Evolutionary conservation across 2,888 invertebrate species (phyloP).

Genomic region (Acleris sparsana): DNA sequence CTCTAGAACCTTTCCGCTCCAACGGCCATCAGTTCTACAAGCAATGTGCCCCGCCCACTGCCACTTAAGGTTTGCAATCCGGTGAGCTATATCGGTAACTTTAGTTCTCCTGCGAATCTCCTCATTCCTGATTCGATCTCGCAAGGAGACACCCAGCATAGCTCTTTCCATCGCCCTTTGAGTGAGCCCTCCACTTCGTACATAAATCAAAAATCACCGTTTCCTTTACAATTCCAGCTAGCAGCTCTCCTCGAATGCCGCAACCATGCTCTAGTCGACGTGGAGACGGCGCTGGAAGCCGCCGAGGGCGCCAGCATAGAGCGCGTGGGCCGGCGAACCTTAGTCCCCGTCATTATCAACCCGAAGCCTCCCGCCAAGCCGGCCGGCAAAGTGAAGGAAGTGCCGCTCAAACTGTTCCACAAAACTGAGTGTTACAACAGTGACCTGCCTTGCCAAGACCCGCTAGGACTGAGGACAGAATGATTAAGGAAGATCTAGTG

Average conservation of each 20-base stretch:
- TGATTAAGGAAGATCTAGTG: conserved; percentile 61
- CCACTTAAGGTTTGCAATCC: too few relatives aligned
- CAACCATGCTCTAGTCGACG: conserved; percentile 75
- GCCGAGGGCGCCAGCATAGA: conserved; percentile 67
- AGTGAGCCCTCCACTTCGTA: too few relatives aligned
- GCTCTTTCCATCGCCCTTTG: too few relatives aligned
- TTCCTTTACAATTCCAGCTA: conserved; percentile 50
- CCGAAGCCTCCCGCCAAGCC: conserved; percentile 43
- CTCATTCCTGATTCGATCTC: too few relatives aligned
- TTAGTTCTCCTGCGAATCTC: too few relatives aligned
- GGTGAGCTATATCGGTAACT: too few relatives aligned
- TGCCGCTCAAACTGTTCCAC: conserved; percentile 72
- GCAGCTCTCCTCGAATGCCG: conserved; percentile 72
- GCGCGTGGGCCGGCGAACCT: conserved; percentile 54
- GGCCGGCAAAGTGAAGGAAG: conserved; percentile 63
- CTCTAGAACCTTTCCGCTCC: too few relatives aligned
- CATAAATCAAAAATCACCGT: too few relatives aligned
- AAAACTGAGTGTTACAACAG: conserved; percentile 62
- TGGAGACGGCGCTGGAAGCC: conserved; percentile 80
- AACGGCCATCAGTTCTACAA: too few relatives aligned
- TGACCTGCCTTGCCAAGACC: conserved; percentile 70
- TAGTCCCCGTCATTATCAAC: conserved; percentile 61
- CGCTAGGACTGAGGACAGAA: conserved; percentile 70
- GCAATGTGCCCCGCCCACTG: too few relatives aligned
- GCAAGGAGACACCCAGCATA: too few relatives aligned